Base-by-base conservation (phyloP, 2,888 invertebrate species). In the Limnephilus rhombicus region DNA sequence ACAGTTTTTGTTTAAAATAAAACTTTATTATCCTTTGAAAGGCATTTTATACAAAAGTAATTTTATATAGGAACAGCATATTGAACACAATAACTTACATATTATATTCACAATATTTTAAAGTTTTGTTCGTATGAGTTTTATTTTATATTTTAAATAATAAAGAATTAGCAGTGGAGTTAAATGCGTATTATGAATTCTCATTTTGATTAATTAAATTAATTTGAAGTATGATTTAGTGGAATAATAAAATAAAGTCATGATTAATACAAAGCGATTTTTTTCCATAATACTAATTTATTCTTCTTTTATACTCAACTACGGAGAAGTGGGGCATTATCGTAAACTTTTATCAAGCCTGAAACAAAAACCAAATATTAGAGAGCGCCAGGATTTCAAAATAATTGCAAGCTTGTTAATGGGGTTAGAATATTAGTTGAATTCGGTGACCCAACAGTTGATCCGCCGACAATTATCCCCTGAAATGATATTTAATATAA, bases 311-410 rank as follows among this genome's bases (percentile, higher is more conserved):
- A 88, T 34, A 31, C 88, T 88, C 68, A 68, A 88, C 68, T 53
- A 37, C n/a, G 88, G 31, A 37, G 68, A 45, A 49, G 88, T 31
- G 80, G 90, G 29, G 31, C 49, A 80, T 92, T 92, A 91, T 90
- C 90, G 92, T 80, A 92, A 90, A 85, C 90, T 93, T 91, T 89
- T 92, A 91, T 93, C 93, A 91, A 91, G 92, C 91, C 93, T 93
- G 93, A 91, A 93, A 93, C 90, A 93, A 92, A 92, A 93, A 91
- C 53, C 85, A 89, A 89, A 92, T 41, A 81, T 89, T 81, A 89
- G 81, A 81, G 29, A 29, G 89, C 37, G 45, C 31, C 37, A 86
- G 49, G 49, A 45, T 49, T 86, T 41, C n/a, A 41, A 83, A 86
- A 86, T 3, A 82, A 82, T 34, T 34, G 31, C 18, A 34, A 82